phyloP scores from a whole-genome alignment of 1,140 invertebrate genomes.

The Eumeta japonica region DNA sequence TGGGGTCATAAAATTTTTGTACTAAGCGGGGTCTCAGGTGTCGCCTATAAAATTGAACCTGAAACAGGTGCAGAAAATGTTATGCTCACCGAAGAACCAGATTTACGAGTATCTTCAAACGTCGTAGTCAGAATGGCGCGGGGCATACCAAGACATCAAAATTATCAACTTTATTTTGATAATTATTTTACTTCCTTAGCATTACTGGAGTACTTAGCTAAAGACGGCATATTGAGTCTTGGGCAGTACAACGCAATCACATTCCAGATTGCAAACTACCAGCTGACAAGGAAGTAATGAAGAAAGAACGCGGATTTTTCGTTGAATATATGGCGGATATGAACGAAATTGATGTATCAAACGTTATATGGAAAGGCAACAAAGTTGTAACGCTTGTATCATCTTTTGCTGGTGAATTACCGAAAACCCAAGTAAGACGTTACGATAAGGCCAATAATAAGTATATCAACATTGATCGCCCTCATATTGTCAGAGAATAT shows the following conservation, averaged over 20 bases:
- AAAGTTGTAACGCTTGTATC: slow-evolving; percentile 31
- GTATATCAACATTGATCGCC: slow-evolving; percentile 10
- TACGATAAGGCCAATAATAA: slow-evolving; percentile 8
- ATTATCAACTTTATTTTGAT: slow-evolving; percentile 25
- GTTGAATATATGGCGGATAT: slow-evolving; percentile 12
- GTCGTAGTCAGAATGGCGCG: slow-evolving; percentile 9
- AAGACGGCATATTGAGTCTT: slow-evolving; percentile 19
- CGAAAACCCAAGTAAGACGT: slow-evolving; percentile 9
- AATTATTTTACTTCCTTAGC: slow-evolving; percentile 30
- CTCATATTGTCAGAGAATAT: slow-evolving; percentile 26
- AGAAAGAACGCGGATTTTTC: slow-evolving; percentile 11
- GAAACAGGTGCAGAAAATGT: slow-evolving; percentile 22
- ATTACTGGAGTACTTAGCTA: slow-evolving; percentile 19
- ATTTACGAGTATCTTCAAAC: slow-evolving; percentile 19
- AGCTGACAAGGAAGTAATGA: slow-evolving; percentile 9
- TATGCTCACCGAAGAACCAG: slow-evolving; percentile 8
- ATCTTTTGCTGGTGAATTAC: slow-evolving; percentile 19
- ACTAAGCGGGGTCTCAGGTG: slow-evolving; percentile 31
- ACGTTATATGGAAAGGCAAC: slow-evolving; percentile 29
- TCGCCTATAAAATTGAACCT: slow-evolving; percentile 31
- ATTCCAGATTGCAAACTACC: slow-evolving; percentile 13
- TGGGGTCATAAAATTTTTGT: slow-evolving; percentile 32
- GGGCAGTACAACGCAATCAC: slow-evolving; percentile 19
- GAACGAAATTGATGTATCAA: slow-evolving; percentile 10
- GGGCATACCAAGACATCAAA: slow-evolving; percentile 16